Evolutionary conservation across 2,888 invertebrate genomes (phyloP).

Genomic region (Athetis lepigone): DNA sequence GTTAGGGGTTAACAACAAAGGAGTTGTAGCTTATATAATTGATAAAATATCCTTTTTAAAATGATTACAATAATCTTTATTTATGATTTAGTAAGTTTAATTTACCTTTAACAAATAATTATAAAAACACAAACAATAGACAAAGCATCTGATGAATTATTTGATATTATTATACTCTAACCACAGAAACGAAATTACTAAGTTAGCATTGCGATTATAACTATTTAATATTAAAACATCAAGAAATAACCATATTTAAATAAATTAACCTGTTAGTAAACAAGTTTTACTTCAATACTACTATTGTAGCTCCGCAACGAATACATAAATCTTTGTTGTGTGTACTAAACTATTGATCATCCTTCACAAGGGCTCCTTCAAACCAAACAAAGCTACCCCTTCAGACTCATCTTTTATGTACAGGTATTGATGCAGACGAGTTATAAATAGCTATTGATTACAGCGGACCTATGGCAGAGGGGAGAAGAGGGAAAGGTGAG

Average conservation of each 20-base stretch:
- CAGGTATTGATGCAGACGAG: conserved; percentile 27
- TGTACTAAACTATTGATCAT: not conserved
- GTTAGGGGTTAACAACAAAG: too few relatives aligned
- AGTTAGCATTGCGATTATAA: not conserved
- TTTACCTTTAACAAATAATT: not conserved
- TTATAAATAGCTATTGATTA: conserved; percentile 41
- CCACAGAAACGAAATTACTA: not conserved
- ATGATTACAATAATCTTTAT: not conserved
- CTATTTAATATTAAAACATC: not conserved
- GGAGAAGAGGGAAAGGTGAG: not conserved
- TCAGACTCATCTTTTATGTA: conserved; percentile 37
- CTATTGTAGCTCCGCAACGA: not conserved
- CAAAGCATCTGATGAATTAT: conserved; percentile 19
- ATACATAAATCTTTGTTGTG: conserved; percentile 4
- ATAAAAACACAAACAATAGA: not conserved
- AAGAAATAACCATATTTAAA: not conserved
- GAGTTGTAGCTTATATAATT: too few relatives aligned
- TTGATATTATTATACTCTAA: conserved; percentile 8
- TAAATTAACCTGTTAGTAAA: not conserved
- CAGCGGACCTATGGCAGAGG: conserved; percentile 4
- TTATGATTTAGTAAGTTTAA: not conserved
- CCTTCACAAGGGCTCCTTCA: not conserved
- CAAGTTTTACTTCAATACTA: not conserved
- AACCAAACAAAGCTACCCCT: conserved; percentile 31
- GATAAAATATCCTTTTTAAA: not conserved